Evolutionary conservation across 2,888 invertebrate genomes (phyloP).

Genomic region (Diarsia mendica): DNA sequence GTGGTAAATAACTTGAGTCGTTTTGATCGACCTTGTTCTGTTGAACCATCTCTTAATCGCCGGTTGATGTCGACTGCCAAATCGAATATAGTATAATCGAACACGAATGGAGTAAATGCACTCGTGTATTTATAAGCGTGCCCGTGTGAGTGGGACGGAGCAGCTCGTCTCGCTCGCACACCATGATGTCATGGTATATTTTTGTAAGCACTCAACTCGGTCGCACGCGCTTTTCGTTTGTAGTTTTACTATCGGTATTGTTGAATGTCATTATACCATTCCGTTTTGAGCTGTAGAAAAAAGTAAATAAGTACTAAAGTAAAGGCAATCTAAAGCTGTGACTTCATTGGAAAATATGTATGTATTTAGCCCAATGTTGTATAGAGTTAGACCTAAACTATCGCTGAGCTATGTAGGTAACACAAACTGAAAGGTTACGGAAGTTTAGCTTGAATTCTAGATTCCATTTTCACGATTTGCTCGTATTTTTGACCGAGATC

Average conservation of each 20-base stretch:
- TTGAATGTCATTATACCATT: constrained; percentile 66
- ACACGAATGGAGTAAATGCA: constrained; percentile 85
- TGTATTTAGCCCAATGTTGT: neutral
- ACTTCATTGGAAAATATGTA: neutral
- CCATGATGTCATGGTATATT: constrained; percentile 90
- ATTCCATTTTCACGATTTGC: neutral
- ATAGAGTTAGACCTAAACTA: neutral
- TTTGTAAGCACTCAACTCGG: constrained; percentile 84
- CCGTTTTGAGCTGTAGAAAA: constrained; percentile 34
- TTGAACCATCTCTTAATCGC: constrained; percentile 61
- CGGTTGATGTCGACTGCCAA: constrained; percentile 67
- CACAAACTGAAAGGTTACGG: neutral
- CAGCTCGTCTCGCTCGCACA: constrained; percentile 80
- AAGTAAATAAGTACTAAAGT: constrained; percentile 27
- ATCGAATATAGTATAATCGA: constrained; percentile 75
- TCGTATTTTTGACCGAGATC: neutral
- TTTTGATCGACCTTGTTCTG: constrained; percentile 63
- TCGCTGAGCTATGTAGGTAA: neutral
- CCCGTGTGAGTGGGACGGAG: constrained; percentile 71
- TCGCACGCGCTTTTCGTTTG: constrained; percentile 83
- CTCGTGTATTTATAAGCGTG: constrained; percentile 82
- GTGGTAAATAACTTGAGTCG: constrained; percentile 47
- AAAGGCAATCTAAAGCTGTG: neutral
- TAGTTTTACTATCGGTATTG: constrained; percentile 80
- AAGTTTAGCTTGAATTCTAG: constrained; percentile 3